Evolutionary conservation across 2,888 invertebrate genomes (phyloP).

Genomic region (Rhagonycha fulva): DNA sequence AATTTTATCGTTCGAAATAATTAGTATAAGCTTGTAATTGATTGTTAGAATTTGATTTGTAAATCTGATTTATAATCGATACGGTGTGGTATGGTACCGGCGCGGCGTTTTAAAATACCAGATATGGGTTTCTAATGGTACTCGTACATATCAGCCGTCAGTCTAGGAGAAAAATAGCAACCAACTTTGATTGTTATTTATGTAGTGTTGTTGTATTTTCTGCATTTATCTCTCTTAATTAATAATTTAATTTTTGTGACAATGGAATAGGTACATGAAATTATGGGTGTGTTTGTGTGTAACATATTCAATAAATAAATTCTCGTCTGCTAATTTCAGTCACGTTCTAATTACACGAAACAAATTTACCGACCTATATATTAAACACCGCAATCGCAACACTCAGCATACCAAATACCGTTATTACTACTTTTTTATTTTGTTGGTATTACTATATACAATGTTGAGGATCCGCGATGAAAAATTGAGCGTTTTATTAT

Average conservation of each 20-base stretch:
- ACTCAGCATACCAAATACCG: background rate
- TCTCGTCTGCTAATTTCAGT: background rate
- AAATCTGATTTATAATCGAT: constrained; percentile 48
- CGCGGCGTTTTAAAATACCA: constrained; percentile 9
- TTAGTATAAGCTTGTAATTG: constrained; percentile 50
- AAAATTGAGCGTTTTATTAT: background rate
- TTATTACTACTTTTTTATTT: background rate
- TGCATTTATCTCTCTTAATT: background rate
- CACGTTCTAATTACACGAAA: background rate
- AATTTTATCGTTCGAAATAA: constrained; percentile 48
- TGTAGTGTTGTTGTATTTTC: background rate
- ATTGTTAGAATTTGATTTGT: constrained; percentile 44
- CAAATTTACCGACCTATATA: background rate
- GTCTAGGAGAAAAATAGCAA: background rate
- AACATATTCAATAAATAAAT: background rate
- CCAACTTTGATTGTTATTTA: background rate
- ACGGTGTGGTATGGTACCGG: constrained; percentile 23
- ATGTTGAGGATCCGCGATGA: background rate
- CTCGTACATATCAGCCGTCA: background rate
- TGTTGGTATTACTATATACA: background rate
- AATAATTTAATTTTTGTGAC: constrained; percentile 3
- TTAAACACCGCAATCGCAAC: background rate
- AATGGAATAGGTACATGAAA: background rate
- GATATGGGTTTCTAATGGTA: constrained; percentile 2
- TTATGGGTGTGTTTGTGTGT: background rate